Evolutionary conservation across 2,888 invertebrate genomes (phyloP).

Genomic region (Hydriomena furcata): DNA sequence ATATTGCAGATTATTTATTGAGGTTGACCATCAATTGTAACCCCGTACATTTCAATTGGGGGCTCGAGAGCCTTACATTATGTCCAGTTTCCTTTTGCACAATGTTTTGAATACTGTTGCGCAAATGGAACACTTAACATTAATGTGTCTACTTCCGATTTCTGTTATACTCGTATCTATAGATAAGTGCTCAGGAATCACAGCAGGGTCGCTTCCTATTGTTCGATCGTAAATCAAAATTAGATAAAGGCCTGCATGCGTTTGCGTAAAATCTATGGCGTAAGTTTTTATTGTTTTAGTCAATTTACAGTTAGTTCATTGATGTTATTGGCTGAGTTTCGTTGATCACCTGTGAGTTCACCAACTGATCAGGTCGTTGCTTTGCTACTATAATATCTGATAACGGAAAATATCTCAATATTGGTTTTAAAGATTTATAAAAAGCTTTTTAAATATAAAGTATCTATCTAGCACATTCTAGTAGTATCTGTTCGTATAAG

Average conservation of each 20-base stretch:
- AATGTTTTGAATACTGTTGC: constrained; percentile 24
- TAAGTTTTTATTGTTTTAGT: no score
- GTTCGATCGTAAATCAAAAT: background rate
- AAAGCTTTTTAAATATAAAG: no score
- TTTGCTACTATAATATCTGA: no score
- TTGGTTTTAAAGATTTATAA: no score
- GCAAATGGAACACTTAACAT: constrained; percentile 27
- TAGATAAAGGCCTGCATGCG: background rate
- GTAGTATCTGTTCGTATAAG: no score
- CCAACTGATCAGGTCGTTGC: no score
- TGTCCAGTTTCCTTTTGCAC: constrained; percentile 14
- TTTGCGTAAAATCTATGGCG: constrained; percentile 2
- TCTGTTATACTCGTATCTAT: constrained; percentile 15
- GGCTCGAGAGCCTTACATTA: constrained; percentile 4
- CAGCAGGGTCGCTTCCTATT: constrained; percentile 20
- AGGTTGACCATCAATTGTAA: constrained; percentile 38
- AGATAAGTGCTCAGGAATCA: constrained; percentile 12
- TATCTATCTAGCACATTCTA: no score
- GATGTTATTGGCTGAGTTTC: no score
- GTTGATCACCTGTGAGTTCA: no score
- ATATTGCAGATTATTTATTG: constrained; percentile 46
- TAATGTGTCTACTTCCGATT: constrained; percentile 21
- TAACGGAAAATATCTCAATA: no score
- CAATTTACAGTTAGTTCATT: no score
- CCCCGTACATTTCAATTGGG: constrained; percentile 9